Evolutionary conservation across 2,113 vertebrate genomes (phyloP).

Genomic region (Spermophilus dauricus): DNA sequence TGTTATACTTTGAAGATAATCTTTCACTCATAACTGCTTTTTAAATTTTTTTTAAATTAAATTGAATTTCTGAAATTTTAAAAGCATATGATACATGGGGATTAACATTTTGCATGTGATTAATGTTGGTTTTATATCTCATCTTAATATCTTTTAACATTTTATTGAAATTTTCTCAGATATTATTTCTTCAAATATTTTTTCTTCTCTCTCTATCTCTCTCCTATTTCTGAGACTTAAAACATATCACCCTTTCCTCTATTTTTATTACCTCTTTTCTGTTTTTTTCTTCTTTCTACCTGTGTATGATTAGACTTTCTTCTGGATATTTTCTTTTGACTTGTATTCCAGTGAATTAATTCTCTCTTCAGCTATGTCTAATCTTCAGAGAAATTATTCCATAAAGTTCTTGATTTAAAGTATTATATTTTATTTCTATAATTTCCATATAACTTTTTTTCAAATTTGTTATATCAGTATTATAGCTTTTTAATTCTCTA

Average conservation of each 20-base stretch:
- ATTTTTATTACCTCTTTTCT: neutral
- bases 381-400: neutral
- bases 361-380: constrained; percentile 53
- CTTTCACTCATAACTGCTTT: neutral
- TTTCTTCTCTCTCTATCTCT: neutral
- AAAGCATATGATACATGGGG: neutral
- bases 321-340: constrained; percentile 7
- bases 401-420: neutral
- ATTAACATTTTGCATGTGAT: neutral
- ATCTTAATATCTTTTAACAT: neutral
- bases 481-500: constrained; percentile 26
- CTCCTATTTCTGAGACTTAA: neutral
- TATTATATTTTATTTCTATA: neutral
- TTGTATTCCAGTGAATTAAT: constrained; percentile 4
- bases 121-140: neutral
- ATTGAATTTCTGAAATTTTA: constrained; percentile 50
- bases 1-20: neutral
- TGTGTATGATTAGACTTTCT: neutral
- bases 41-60: neutral
- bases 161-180: neutral
- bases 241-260: neutral
- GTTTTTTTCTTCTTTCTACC: neutral
- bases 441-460: neutral
- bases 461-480: neutral
- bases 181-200: constrained; percentile 26